Conservation (phyloP, 2,113 vertebrate species). For the Eulemur macaco region DNA sequence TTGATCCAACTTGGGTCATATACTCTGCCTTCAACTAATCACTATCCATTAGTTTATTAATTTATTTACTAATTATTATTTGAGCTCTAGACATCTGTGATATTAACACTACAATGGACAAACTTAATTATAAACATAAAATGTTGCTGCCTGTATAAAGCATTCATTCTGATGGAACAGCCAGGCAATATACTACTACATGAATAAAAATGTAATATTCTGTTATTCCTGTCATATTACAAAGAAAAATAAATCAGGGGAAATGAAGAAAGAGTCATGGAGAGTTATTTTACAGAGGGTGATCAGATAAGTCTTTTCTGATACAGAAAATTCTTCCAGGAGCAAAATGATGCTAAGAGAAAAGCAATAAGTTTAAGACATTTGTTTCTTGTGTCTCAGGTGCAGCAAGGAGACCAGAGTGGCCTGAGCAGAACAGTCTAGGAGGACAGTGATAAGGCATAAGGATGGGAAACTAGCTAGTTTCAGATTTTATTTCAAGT, state of each 20-base stretch:
- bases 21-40: background rate
- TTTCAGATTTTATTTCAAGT: background rate
- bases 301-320: background rate
- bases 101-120: background rate
- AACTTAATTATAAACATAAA: background rate
- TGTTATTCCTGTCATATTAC: background rate
- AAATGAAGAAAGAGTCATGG: background rate
- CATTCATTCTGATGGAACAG: background rate
- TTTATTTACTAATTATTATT: background rate
- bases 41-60: background rate
- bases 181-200: background rate
- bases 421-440: background rate
- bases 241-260: background rate
- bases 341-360: background rate
- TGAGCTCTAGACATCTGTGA: background rate
- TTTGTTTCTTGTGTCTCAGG: background rate
- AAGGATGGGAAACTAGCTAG: background rate
- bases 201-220: background rate
- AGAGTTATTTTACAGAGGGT: background rate
- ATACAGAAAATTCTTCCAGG: background rate
- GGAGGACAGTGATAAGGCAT: background rate
- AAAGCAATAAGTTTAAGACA: background rate
- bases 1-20: background rate
- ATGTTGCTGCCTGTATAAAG: background rate
- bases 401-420: background rate